These are phyloP conservation scores for Prionailurus bengalensis DNA, from an alignment of 2,113 vertebrate species.

Conservation along the genomic window DNA sequence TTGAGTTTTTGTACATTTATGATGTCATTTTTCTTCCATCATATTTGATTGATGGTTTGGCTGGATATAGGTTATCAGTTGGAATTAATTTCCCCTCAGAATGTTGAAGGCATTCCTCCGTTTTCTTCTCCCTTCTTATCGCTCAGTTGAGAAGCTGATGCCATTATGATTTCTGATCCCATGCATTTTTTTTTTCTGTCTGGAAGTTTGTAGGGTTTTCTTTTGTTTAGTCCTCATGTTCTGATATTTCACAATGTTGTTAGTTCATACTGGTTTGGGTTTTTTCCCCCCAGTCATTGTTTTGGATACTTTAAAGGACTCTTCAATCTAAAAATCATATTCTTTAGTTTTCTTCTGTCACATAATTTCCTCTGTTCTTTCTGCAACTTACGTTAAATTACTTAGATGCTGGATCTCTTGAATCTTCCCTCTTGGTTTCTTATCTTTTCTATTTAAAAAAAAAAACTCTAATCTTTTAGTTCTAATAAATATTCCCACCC, in stretches of 20 bases:
- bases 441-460: not conserved
- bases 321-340: conserved; percentile 31
- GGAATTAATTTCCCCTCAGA: not conserved
- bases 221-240: not conserved
- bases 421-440: not conserved
- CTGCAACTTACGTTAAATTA: not conserved
- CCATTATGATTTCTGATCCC: not conserved
- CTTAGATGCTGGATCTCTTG: not conserved
- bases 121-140: not conserved
- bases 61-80: not conserved
- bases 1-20: not conserved
- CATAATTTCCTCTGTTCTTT: not conserved
- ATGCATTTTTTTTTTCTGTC: not conserved
- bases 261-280: not conserved
- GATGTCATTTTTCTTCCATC: not conserved
- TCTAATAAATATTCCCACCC: not conserved
- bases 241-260: not conserved
- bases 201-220: not conserved
- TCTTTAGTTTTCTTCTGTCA: not conserved
- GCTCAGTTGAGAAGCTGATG: not conserved
- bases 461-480: not conserved
- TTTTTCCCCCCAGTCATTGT: not conserved
- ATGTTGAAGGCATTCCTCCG: not conserved
- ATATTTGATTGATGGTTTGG: not conserved
- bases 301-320: not conserved